Evolutionary conservation across 1,140 invertebrate species (phyloP).

Genomic region (Magallana gigas): DNA sequence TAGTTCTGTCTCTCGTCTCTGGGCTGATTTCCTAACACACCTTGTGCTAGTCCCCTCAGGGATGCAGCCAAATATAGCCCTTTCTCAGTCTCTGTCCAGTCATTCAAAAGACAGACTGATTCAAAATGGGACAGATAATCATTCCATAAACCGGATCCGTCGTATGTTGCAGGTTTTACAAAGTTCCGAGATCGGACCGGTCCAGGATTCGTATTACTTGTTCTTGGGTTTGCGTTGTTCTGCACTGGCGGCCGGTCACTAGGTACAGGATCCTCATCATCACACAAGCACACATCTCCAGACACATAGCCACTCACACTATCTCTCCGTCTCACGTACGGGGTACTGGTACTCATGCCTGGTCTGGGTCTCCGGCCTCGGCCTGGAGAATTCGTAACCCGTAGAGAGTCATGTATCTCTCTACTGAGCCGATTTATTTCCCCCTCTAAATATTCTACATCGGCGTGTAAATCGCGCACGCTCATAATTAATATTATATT

Average conservation of each 20-base stretch:
- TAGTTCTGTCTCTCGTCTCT: constrained; percentile 35
- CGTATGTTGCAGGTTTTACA: constrained; percentile 42
- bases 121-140: constrained; percentile 50
- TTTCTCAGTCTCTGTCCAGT: constrained; percentile 42
- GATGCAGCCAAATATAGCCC: not conserved
- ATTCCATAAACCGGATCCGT: constrained; percentile 23
- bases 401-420: constrained; percentile 23
- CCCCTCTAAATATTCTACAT: not conserved
- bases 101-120: constrained; percentile 32
- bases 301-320: not conserved
- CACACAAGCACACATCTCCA: not conserved
- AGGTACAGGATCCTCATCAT: not conserved
- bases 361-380: constrained; percentile 1
- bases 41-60: constrained; percentile 44
- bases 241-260: not conserved
- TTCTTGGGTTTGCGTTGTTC: not conserved
- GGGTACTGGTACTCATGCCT: constrained; percentile 8
- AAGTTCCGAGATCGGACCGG: not conserved
- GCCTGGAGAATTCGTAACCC: not conserved
- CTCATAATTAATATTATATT: no score
- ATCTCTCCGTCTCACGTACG: constrained; percentile 4
- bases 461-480: no score
- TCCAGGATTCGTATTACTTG: not conserved
- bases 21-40: constrained; percentile 40
- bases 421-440: constrained; percentile 9